phyloP scores from a whole-genome alignment of 1,140 invertebrate genomes.

The Akabosia matsudoensis region DNA sequence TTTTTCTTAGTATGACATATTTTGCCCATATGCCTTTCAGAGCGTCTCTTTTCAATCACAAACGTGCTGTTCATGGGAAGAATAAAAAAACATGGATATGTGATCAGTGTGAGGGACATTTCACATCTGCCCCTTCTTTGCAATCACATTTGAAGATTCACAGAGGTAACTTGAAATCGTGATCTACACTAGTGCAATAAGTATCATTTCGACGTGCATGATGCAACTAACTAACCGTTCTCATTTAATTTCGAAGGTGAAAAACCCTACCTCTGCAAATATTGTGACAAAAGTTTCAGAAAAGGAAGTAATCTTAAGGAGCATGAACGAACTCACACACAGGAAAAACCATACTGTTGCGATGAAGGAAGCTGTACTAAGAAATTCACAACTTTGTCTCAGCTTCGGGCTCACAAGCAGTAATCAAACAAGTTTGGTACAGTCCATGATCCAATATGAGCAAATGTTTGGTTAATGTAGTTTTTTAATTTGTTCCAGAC shows the following conservation, averaged over 20 bases:
- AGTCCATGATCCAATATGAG: not conserved
- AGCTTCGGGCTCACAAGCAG: conserved; percentile 38
- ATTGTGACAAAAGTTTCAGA: not conserved
- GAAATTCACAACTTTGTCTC: conserved; percentile 66
- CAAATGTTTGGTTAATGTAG: not conserved
- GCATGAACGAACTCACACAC: conserved; percentile 56
- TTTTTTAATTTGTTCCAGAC: conserved; percentile 59
- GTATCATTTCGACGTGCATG: not conserved
- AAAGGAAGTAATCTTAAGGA: not conserved
- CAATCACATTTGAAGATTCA: no score
- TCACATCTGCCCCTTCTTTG: no score
- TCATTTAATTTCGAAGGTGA: conserved; percentile 18
- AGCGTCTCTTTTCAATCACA: no score
- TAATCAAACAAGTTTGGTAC: not conserved
- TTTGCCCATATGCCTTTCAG: no score
- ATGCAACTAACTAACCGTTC: not conserved
- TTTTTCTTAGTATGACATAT: no score
- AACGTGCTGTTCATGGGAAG: no score
- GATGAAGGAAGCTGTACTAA: conserved; percentile 33
- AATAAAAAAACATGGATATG: no score
- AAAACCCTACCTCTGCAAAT: conserved; percentile 49
- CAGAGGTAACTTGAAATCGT: not conserved
- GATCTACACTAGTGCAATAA: not conserved
- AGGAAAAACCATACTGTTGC: conserved; percentile 61
- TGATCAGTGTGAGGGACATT: no score